A percentile compares a stretch with the other conserved stretches of the same genome.
Conservation (phyloP, 2,113 vertebrate genomes). For the Kobus ellipsiprymnus region DNA sequence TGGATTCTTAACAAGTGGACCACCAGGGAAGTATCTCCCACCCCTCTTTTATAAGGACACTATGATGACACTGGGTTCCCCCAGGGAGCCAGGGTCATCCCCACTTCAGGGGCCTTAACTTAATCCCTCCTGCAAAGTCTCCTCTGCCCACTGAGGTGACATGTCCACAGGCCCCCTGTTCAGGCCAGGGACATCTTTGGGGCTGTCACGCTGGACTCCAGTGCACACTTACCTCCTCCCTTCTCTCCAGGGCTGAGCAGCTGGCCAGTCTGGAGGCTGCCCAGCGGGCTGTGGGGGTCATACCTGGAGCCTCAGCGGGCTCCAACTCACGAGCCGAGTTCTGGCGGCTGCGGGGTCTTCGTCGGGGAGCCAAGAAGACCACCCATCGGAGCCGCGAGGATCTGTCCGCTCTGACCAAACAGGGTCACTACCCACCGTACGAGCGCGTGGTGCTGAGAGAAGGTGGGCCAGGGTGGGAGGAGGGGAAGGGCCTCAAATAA, state of each 20-base stretch:
- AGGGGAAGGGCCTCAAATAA: background rate
- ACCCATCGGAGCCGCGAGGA: conserved; percentile 88
- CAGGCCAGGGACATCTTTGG: rapidly evolving
- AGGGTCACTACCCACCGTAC: conserved; percentile 93
- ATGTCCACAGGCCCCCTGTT: rapidly evolving
- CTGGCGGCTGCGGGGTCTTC: conserved; percentile 95
- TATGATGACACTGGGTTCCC: background rate
- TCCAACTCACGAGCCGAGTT: conserved; percentile 90
- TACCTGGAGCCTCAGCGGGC: conserved; percentile 63
- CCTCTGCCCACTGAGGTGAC: background rate
- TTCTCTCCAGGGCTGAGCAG: conserved; percentile 86
- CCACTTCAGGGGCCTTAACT: background rate
- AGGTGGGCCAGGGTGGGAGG: conserved; percentile 77
- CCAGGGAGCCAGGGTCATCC: rapidly evolving
- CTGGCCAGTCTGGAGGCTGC: conserved; percentile 86
- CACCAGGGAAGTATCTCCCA: background rate
- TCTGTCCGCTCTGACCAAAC: conserved; percentile 91
- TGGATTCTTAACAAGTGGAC: background rate
- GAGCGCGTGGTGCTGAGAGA: conserved; percentile 93
- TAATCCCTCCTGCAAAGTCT: background rate
- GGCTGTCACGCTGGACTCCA: rapidly evolving
- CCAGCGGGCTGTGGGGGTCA: conserved; percentile 75
- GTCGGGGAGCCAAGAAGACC: conserved; percentile 91
- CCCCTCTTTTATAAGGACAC: background rate
- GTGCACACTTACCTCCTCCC: background rate